These are phyloP conservation scores for Syrista parreyssii DNA, from an alignment of 2,888 invertebrate species.

Conservation along the genomic window DNA sequence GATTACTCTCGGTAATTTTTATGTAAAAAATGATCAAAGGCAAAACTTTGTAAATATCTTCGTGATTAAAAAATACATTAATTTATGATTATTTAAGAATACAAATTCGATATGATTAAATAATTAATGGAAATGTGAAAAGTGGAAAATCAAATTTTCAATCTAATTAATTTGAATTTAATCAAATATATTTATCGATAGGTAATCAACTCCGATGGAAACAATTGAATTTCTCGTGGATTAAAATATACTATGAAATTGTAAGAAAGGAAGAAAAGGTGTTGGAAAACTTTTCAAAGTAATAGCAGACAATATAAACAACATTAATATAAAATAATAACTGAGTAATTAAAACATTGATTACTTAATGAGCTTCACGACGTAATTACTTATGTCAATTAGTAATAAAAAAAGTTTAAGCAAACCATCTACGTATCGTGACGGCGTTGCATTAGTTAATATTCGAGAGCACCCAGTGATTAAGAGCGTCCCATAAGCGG, in stretches of 20 bases:
- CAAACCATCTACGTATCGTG: background rate
- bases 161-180: background rate
- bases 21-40: background rate
- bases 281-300: background rate
- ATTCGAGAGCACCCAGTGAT: background rate
- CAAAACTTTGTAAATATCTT: background rate
- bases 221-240: background rate
- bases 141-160: background rate
- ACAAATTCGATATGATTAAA: background rate
- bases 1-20: background rate
- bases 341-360: background rate
- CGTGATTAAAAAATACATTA: background rate
- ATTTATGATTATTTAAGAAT: background rate
- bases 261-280: background rate
- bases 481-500: background rate
- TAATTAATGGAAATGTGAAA: background rate
- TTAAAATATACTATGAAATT: background rate
- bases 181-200: background rate
- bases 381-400: background rate
- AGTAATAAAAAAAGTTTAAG: background rate
- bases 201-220: background rate
- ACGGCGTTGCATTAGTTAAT: background rate
- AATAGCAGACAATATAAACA: background rate
- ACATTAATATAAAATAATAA: background rate
- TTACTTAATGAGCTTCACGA: background rate